Percentiles rank a stretch among this genome's conserved stretches.
Evolutionary conservation across 2,888 invertebrate genomes (phyloP).

Genomic region (Rhogogaster chlorosoma): DNA sequence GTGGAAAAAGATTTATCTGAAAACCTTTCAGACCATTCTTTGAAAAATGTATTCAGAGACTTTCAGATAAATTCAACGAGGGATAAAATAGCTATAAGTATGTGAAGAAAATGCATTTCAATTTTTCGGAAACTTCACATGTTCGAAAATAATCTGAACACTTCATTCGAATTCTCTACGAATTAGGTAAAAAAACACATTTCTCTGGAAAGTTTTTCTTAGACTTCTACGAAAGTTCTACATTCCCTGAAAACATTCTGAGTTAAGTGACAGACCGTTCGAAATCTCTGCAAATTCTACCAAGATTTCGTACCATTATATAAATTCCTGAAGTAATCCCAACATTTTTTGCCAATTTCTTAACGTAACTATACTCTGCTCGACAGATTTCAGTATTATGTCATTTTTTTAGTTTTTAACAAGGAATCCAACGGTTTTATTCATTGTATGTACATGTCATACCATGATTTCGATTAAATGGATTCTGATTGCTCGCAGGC

Average conservation of each 20-base stretch:
- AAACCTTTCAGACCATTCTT: background rate
- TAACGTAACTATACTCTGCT: background rate
- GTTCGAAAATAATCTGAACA: background rate
- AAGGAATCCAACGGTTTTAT: background rate
- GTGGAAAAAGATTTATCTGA: background rate
- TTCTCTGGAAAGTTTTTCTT: too few species aligned
- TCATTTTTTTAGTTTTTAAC: background rate
- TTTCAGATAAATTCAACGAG: background rate
- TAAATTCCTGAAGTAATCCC: too few species aligned
- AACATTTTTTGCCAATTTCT: background rate
- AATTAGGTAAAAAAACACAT: background rate
- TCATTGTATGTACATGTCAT: background rate
- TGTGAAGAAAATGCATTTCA: too few species aligned
- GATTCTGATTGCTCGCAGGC: background rate
- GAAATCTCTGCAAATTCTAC: background rate
- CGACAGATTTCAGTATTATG: background rate
- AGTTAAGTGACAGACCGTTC: background rate
- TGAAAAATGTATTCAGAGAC: background rate
- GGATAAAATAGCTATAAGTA: too few species aligned
- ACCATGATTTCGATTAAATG: background rate
- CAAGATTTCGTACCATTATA: background rate
- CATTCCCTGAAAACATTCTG: background rate
- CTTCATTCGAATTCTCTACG: background rate
- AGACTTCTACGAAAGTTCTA: background rate
- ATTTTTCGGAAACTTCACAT: background rate